Conservation (phyloP, 2,113 vertebrate genomes). For the Microcebus lehilahytsara region DNA sequence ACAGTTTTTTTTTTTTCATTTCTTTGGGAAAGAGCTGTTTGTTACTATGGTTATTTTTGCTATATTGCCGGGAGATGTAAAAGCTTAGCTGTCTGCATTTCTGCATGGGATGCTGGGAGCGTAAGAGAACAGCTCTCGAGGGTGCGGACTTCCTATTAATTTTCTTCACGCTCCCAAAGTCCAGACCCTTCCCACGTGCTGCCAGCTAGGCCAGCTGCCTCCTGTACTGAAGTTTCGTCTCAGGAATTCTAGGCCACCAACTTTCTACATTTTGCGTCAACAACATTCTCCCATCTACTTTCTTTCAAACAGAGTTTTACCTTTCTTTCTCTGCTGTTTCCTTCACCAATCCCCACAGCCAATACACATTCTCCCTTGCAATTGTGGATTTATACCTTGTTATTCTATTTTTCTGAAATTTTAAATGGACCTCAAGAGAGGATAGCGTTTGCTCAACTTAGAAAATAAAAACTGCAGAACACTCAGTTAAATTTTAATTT, state of each 20-base stretch:
- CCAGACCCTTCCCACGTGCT: neutral
- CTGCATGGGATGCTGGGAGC: neutral
- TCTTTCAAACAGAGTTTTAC: neutral
- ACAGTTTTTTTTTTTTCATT: neutral
- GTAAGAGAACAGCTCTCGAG: neutral
- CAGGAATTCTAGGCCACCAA: rapidly evolving
- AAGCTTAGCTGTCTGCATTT: neutral
- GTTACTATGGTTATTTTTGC: neutral
- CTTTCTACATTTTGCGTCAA: neutral
- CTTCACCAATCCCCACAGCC: neutral
- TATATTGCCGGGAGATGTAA: too few relatives aligned
- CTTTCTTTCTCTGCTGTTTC: neutral
- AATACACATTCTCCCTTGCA: neutral
- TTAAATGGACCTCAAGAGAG: neutral
- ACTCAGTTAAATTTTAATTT: neutral
- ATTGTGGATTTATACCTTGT: neutral
- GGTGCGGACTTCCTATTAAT: neutral
- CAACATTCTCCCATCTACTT: neutral
- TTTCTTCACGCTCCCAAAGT: rapidly evolving
- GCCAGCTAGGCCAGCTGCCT: neutral
- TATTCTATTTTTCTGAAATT: neutral
- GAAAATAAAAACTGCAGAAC: neutral
- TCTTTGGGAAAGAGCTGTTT: neutral
- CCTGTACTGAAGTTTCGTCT: rapidly evolving
- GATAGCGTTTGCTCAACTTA: neutral